Evolutionary conservation across 2,113 vertebrate genomes (phyloP), one percentile per base, ranked within the genome.

Genomic region (Zapornia atra): DNA sequence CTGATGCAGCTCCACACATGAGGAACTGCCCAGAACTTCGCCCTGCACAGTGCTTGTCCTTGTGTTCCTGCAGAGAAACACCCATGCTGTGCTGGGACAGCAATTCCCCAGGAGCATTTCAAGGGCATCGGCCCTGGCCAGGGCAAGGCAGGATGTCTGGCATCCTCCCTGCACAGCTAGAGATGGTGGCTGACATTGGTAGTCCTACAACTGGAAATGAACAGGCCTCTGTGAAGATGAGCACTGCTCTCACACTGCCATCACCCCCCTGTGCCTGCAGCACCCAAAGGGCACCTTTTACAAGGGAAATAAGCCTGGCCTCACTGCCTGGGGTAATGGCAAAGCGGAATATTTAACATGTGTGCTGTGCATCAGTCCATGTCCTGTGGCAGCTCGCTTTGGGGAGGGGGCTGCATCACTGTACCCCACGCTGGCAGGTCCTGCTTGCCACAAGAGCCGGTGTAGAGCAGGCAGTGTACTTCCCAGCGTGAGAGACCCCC

Each of bases 1-100:
- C 1, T 59, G 44, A 16, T 15, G 22, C 54, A 44, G 59, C 24
- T 69, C 24, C 10, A 38, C 5, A 7, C 5, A 11, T 0, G 3
- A 77, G 75, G 36, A 28, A 20, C 36, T 10, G 2, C 5, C 64
- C 31, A 9, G 36, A 19, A 17, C 5, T 68, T 24, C 36, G 31
- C n/a, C 1, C 46, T 17, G 2, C 8, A 29, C 3, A 19, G 18
- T 5, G 8, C 22, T 2, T 19, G 28, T 16, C 44, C 48, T 10
- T 40, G 54, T 33, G 28, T 53, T 44, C 44, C 44, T 44, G 44
- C 44, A 44, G 18, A 44, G 44, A 44, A 44, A 44, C 44, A 44
- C 44, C 44, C 44, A 18, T 44, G 46, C 54, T 7, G 19, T 28
- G 1, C 31, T 6, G 33, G 29, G 63, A 25, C 77, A 17, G 50